Percentiles rank a stretch among this genome's conserved stretches.
phyloP scores from a whole-genome alignment of 30 jellyfish, hydroid and myxozoan species.

The Catostylus mosaicus region DNA sequence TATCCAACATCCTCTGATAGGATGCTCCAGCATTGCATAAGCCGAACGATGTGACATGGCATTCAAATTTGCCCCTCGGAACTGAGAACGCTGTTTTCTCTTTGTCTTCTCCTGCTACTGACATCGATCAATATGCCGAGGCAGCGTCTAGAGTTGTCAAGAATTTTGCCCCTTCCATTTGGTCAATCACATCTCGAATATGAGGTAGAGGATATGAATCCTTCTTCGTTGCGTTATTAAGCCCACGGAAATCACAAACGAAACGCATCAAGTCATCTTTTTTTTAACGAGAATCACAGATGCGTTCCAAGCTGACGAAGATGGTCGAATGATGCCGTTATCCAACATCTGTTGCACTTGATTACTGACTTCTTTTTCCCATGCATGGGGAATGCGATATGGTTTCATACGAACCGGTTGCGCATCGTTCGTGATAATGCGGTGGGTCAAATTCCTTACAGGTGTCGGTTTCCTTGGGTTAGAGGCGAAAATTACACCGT shows the following conservation, averaged over 20 bases:
- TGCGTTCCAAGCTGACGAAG: constrained; percentile 58
- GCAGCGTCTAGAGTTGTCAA: constrained; percentile 66
- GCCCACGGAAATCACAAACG: constrained; percentile 60
- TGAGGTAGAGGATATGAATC: constrained; percentile 72
- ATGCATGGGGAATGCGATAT: constrained; percentile 59
- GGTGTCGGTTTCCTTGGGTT: constrained; percentile 26
- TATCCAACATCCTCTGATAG: constrained; percentile 59
- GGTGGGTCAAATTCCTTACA: constrained; percentile 41
- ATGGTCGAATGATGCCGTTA: constrained; percentile 50
- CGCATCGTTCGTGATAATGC: constrained; percentile 56
- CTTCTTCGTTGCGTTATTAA: constrained; percentile 44
- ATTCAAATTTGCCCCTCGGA: constrained; percentile 57
- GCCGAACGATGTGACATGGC: constrained; percentile 48
- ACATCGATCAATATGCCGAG: constrained; percentile 63
- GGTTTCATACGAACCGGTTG: constrained; percentile 57
- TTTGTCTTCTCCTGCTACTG: constrained; percentile 42
- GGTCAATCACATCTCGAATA: constrained; percentile 48
- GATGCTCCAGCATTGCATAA: constrained; percentile 50
- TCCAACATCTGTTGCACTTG: constrained; percentile 54
- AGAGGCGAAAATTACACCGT: constrained; percentile 1
- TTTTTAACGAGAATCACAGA: constrained; percentile 46
- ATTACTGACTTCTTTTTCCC: constrained; percentile 42
- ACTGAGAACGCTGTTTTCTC: constrained; percentile 66
- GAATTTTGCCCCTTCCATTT: constrained; percentile 69
- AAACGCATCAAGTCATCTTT: constrained; percentile 41